A percentile compares a stretch with the other conserved stretches of the same genome.
Evolutionary conservation across 2,797 vertebrate genomes (phyloP).

Genomic region (Tokudaia muenninki): DNA sequence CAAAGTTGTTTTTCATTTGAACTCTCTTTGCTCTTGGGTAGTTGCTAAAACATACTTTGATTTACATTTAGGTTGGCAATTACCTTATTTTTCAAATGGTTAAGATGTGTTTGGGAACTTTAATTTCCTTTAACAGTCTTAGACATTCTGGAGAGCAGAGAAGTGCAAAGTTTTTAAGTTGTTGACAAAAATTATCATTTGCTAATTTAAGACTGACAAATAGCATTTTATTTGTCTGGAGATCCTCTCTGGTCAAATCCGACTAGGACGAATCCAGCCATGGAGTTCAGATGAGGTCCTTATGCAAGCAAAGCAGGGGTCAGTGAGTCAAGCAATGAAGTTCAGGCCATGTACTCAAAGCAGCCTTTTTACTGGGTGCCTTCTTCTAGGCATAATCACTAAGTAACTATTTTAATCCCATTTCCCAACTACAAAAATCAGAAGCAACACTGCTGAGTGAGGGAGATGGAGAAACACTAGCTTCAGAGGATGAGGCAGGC

Average conservation of each 20-base stretch:
- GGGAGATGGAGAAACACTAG: neutral
- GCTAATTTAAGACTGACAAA: slow-evolving; percentile 25
- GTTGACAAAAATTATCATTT: slow-evolving; percentile 34
- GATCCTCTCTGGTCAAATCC: slow-evolving; percentile 28
- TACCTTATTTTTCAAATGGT: slow-evolving; percentile 45
- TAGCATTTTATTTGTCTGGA: slow-evolving; percentile 26
- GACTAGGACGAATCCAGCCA: neutral
- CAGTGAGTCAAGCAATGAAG: neutral
- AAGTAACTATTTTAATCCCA: neutral
- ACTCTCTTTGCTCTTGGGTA: slow-evolving; percentile 5
- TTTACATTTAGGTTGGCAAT: slow-evolving; percentile 42
- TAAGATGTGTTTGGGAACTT: slow-evolving; percentile 27
- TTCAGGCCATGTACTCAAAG: neutral
- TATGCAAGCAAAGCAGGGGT: neutral
- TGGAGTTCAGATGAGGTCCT: slow-evolving; percentile 7
- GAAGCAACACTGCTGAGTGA: neutral
- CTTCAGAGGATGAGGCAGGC: neutral
- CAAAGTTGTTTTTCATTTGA: slow-evolving; percentile 44
- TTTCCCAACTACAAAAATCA: neutral
- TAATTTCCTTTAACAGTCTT: slow-evolving; percentile 32
- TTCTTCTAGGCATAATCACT: slow-evolving; percentile 28
- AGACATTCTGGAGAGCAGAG: neutral
- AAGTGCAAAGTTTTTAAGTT: slow-evolving; percentile 12
- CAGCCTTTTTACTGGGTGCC: neutral
- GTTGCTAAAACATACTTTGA: neutral